Base-by-base conservation (phyloP, 2,113 vertebrate species). In the Nyctereutes procyonoides region DNA sequence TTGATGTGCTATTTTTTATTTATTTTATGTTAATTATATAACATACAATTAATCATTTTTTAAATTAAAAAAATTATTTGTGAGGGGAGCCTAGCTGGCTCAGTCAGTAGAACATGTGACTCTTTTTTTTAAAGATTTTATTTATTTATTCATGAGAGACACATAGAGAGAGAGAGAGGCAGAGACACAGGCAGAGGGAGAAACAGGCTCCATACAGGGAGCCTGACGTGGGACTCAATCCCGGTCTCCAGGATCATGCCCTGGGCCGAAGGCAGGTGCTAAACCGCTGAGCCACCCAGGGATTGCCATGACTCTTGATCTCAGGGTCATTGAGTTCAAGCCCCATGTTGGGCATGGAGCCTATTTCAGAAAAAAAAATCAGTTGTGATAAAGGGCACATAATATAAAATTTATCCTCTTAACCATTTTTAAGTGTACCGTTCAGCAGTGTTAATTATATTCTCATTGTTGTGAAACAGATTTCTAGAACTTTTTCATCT, bases 401-500 rank as follows among this genome's bases (percentile, higher is more conserved):
- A 56, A 35, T 55, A 55, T 71, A 71, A 87, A 87, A 87, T 56
- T 56, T 69, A 8, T 43, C 17, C 16, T 48, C 82, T 65, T 3
- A 81, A 69, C 19, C 6, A 55, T 94, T 74, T 88, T 73, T n/a
- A 55, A 63, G n/a, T 89, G n/a, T 83, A 17, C 48, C 15, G 16
- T 55, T 56, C 28, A 83, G 48, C 48, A 43, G 19, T 11, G 28
- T 88, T 55, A 69, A 71, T 22, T 62, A 51, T 69, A 71, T 30
- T 88, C 22, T 60, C 58, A 55, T 53, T 3, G 30, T 60, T 22
- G 62, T 58, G 55, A 81, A 94, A 71, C 55, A 35, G 30, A 81
- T 62, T 88, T 88, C 74, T 88, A 94, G 74, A 88, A 62, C 53
- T 28, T 81, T 80, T 81, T 81, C 24, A 30, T 94, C 85, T 62